Percentiles rank a stretch among this genome's conserved stretches.
phyloP scores from a whole-genome alignment of 1,140 invertebrate genomes.

The Leptinotarsa lineolata region DNA sequence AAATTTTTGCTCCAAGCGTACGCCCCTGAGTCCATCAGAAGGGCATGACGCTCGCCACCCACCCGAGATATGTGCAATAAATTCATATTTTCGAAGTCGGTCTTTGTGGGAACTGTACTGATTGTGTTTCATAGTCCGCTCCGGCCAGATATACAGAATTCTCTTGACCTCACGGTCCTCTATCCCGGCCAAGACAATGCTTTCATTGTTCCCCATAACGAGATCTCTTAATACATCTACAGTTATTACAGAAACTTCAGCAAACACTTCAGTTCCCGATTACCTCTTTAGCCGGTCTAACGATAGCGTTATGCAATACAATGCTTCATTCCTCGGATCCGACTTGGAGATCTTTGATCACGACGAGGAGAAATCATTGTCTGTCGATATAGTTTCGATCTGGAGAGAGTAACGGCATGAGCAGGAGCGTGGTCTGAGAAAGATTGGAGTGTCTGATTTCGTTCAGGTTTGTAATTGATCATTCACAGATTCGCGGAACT shows the following conservation, averaged over 20 bases:
- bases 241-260: slow-evolving; percentile 32
- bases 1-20: not conserved
- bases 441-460: no score
- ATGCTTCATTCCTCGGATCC: not conserved
- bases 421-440: no score
- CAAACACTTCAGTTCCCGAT: slow-evolving; percentile 19
- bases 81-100: slow-evolving; percentile 47
- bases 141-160: slow-evolving; percentile 16
- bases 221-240: slow-evolving; percentile 41
- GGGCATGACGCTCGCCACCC: slow-evolving; percentile 51
- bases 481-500: no score
- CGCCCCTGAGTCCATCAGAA: slow-evolving; percentile 23
- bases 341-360: not conserved
- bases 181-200: slow-evolving; percentile 34
- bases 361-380: not conserved
- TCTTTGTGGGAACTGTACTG: slow-evolving; percentile 40
- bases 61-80: slow-evolving; percentile 50
- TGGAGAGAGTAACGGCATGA: not conserved
- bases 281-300: slow-evolving; percentile 15
- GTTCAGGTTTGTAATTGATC: no score
- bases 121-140: slow-evolving; percentile 26
- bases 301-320: slow-evolving; percentile 15
- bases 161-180: slow-evolving; percentile 36
- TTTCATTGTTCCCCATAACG: slow-evolving; percentile 40
- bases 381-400: not conserved